phyloP scores from a whole-genome alignment of 2,113 vertebrate genomes.

The Petrocephalus zakoni region DNA sequence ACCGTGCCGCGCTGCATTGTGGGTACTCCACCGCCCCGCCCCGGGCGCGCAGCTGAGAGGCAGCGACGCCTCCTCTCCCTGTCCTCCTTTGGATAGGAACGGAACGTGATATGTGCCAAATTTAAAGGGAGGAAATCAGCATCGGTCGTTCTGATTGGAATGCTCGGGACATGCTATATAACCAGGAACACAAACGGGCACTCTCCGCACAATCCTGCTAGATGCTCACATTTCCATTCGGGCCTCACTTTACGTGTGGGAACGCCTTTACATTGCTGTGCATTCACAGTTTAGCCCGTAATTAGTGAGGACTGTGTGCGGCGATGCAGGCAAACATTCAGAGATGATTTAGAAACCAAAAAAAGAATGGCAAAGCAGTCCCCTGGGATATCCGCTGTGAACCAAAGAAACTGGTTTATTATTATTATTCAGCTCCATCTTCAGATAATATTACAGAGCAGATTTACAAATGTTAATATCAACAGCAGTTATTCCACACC shows the following conservation, averaged over 20 bases:
- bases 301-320: not conserved
- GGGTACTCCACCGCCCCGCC: not conserved
- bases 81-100: not conserved
- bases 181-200: not conserved
- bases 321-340: not conserved
- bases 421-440: slow-evolving; percentile 71
- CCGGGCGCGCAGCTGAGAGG: not conserved
- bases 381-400: slow-evolving; percentile 48
- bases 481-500: slow-evolving; percentile 62
- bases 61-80: not conserved
- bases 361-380: not conserved
- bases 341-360: too few species aligned
- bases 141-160: not conserved
- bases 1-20: not conserved
- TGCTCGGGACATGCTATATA: too few species aligned
- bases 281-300: not conserved
- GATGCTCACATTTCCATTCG: not conserved
- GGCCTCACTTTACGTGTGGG: not conserved
- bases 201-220: not conserved
- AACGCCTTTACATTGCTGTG: not conserved
- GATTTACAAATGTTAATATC: slow-evolving; percentile 67
- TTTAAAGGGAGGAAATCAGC: not conserved
- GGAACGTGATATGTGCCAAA: not conserved
- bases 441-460: slow-evolving; percentile 70
- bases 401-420: slow-evolving; percentile 72